phyloP scores from a whole-genome alignment of 2,797 vertebrate genomes.

The Pyrocephalus nanus region DNA sequence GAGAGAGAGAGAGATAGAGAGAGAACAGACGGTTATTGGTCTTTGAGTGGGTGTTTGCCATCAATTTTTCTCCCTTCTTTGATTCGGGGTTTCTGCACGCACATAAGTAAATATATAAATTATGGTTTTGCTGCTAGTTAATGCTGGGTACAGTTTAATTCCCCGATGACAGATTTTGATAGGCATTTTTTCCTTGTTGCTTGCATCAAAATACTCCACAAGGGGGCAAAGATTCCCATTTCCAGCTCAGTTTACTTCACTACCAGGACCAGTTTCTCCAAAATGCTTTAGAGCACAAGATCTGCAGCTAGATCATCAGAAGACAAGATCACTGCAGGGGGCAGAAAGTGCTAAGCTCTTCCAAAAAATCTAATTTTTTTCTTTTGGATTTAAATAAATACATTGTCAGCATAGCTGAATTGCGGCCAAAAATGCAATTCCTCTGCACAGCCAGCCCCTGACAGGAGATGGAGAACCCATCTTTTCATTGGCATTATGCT shows the following conservation, averaged over 20 bases:
- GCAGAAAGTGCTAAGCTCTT: neutral
- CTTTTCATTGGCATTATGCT: rapidly evolving
- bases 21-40: slow-evolving; percentile 67
- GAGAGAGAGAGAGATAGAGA: slow-evolving; percentile 34
- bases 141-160: slow-evolving; percentile 40
- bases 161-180: neutral
- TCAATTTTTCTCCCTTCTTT: slow-evolving; percentile 24
- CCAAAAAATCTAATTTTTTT: neutral
- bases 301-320: neutral
- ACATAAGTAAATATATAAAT: slow-evolving; percentile 57
- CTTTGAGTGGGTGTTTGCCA: slow-evolving; percentile 59
- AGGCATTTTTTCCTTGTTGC: neutral
- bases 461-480: neutral
- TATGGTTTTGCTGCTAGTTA: slow-evolving; percentile 44
- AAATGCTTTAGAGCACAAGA: slow-evolving; percentile 6
- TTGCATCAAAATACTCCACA: slow-evolving; percentile 46
- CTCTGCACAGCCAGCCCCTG: neutral
- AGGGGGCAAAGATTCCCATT: slow-evolving; percentile 42
- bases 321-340: neutral
- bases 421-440: neutral
- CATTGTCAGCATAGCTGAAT: slow-evolving; percentile 6
- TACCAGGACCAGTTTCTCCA: neutral
- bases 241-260: neutral
- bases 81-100: slow-evolving; percentile 39
- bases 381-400: neutral